These are phyloP conservation scores for Cladorhizidae sp. DNA, from an alignment of 37 sponge, comb jelly and placozoan species.

Conservation along the genomic window DNA sequence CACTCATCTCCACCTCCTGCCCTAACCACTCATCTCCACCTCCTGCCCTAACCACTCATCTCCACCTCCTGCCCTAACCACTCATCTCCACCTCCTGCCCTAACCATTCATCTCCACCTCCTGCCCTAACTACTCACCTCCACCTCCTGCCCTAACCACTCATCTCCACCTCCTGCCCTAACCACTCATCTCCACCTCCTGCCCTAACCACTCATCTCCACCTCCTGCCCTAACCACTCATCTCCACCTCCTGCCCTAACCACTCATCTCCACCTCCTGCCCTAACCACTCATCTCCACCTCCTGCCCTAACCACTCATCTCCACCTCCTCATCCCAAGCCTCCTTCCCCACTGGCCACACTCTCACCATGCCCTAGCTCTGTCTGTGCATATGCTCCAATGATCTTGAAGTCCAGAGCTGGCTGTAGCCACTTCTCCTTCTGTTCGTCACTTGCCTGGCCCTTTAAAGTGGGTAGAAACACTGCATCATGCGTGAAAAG, in stretches of 20 bases:
- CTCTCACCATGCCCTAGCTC: constrained; percentile 91
- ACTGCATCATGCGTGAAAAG: background rate
- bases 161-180: background rate
- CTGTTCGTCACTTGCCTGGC: constrained; percentile 85
- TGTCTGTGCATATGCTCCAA: constrained; percentile 94
- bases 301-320: too few species aligned
- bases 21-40: too few species aligned
- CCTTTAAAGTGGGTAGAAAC: constrained; percentile 12
- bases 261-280: too few species aligned
- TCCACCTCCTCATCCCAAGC: background rate
- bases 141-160: background rate
- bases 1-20: too few species aligned
- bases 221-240: too few species aligned
- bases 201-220: too few species aligned
- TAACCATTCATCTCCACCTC: background rate
- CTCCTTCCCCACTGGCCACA: too few species aligned
- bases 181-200: too few species aligned
- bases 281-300: too few species aligned
- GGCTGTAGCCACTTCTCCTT: constrained; percentile 79
- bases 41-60: too few species aligned
- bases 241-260: too few species aligned
- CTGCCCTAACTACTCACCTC: background rate
- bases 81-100: background rate
- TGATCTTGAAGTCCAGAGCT: constrained; percentile 65
- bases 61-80: background rate